phyloP scores from a whole-genome alignment of 2,888 invertebrate genomes.

The Ectobius pallidus region DNA sequence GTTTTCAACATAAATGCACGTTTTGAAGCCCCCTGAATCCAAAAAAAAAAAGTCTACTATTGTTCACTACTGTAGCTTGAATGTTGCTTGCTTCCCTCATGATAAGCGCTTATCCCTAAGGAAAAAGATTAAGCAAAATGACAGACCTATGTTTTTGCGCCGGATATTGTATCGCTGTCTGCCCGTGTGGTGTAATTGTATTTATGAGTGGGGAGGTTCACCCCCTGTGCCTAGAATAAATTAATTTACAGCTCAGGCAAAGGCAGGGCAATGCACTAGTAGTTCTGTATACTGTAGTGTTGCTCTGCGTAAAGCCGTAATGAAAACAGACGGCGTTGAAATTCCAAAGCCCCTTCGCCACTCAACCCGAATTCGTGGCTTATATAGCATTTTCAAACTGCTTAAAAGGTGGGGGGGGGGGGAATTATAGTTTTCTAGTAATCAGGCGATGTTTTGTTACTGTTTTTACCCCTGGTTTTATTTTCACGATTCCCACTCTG shows the following conservation, averaged over 20 bases:
- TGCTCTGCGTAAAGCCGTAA: neutral
- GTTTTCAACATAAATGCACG: too few species aligned
- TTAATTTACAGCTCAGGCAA: constrained; percentile 16
- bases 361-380: too few species aligned
- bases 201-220: constrained; percentile 6
- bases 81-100: too few species aligned
- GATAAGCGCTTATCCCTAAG: too few species aligned
- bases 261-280: neutral
- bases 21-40: too few species aligned
- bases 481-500: neutral
- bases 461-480: too few species aligned
- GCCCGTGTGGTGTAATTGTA: constrained; percentile 1
- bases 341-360: neutral
- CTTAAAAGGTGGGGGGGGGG: neutral
- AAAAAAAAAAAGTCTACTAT: too few species aligned
- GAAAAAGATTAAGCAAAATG: too few species aligned
- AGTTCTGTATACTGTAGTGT: neutral
- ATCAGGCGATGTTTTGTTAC: neutral
- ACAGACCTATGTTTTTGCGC: neutral
- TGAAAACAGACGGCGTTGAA: constrained; percentile 10
- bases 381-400: neutral
- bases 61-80: too few species aligned
- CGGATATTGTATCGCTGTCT: neutral
- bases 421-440: neutral
- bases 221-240: neutral